Evolutionary conservation across 1,140 invertebrate genomes (phyloP), one percentile per base, ranked within the genome.

Genomic region (Scaptodrosophila lebanonensis): DNA sequence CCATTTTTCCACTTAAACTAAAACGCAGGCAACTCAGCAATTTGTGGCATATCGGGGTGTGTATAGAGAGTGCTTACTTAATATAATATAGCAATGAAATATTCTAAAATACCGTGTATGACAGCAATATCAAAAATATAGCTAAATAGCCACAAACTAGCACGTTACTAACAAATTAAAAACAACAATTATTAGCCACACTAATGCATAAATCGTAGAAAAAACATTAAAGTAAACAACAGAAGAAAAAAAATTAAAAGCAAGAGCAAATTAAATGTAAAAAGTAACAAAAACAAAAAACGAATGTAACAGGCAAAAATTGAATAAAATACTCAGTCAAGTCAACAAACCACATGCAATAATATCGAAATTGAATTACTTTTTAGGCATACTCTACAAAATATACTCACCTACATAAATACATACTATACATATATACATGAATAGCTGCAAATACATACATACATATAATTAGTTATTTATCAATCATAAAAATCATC

Each of bases 361-460:
- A 73, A 73, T 73, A 72, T 73, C 58, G 69, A 73, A 73, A 73
- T 73, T 45, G 44, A 73, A 73, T 73, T 73, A 73, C 69, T 73
- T 73, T 73, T 63, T 73, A 73, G 22, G 64, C 59, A 68, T 73
- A 65, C 69, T 67, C 50, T 73, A 73, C 13, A 43, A 33, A n/a
- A n/a, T n/a, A n/a, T n/a, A n/a, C n/a, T n/a, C n/a, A n/a, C n/a
- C n/a, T n/a, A n/a, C n/a, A n/a, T n/a, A n/a, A n/a, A n/a, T n/a
- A n/a, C n/a, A n/a, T n/a, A n/a, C n/a, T n/a, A 43, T 27, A 43
- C 40, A 20, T 43, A 43, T 22, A 43, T 25, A 43, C 25, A 43
- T n/a, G n/a, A n/a, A n/a, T n/a, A n/a, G n/a, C n/a, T n/a, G n/a
- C 20, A 25, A 3, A 33, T n/a, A 25, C 8, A 25, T 8, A 4